Conservation (phyloP, 2,888 invertebrate species). For the Parascotia fuliginaria region DNA sequence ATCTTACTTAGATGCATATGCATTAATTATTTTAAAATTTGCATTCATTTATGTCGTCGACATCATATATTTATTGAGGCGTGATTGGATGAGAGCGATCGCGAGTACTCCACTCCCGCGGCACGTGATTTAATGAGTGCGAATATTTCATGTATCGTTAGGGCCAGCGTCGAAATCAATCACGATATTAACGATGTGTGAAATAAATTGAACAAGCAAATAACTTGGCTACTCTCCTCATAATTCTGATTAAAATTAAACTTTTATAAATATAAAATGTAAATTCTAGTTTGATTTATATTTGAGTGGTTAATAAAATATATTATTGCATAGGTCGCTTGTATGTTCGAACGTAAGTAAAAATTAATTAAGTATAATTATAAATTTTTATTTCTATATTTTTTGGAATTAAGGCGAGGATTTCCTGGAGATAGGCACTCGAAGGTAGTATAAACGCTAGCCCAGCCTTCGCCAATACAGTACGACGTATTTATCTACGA, state of each 20-base stretch:
- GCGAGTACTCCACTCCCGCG: slow-evolving; percentile 66
- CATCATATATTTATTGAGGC: slow-evolving; percentile 67
- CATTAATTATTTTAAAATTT: slow-evolving; percentile 35
- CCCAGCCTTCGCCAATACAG: no score
- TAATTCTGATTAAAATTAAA: slow-evolving; percentile 37
- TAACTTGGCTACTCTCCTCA: slow-evolving; percentile 47
- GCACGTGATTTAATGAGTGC: slow-evolving; percentile 78
- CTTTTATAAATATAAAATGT: neutral
- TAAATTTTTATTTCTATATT: no score
- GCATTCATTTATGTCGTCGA: slow-evolving; percentile 57
- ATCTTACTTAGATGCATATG: no score
- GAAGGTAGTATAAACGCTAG: no score
- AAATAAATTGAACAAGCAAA: slow-evolving; percentile 75
- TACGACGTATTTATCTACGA: no score
- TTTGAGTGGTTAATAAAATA: slow-evolving; percentile 15
- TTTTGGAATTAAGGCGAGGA: no score
- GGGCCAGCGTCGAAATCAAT: slow-evolving; percentile 79
- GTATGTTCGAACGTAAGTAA: no score
- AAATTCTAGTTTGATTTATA: neutral
- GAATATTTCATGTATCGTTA: slow-evolving; percentile 82
- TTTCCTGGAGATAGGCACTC: no score
- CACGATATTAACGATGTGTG: slow-evolving; percentile 79
- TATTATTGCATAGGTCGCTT: no score
- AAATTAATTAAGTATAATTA: no score
- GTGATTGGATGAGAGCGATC: slow-evolving; percentile 70